phyloP scores from a whole-genome alignment of 1,140 invertebrate species.

The Bemisia tabaci region DNA sequence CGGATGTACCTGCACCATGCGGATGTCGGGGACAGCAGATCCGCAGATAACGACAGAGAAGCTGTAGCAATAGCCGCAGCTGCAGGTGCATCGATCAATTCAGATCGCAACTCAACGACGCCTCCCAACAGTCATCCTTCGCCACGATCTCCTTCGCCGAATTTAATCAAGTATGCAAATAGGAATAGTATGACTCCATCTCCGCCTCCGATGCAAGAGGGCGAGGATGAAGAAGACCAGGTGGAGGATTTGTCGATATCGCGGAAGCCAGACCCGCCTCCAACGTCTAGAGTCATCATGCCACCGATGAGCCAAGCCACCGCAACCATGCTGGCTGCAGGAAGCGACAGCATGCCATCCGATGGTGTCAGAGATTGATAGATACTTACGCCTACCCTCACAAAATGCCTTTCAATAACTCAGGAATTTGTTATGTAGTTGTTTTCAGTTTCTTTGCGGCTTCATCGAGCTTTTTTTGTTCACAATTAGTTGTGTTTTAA shows the following conservation, averaged over 20 bases:
- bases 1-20: constrained; percentile 3
- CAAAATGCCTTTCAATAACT: not conserved
- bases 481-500: too few relatives aligned
- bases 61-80: constrained; percentile 6
- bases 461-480: too few relatives aligned
- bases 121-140: constrained; percentile 21
- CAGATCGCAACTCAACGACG: constrained; percentile 16
- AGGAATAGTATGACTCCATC: constrained; percentile 16
- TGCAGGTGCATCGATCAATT: constrained; percentile 2
- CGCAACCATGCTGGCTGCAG: constrained; percentile 20
- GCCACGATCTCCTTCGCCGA: constrained; percentile 24
- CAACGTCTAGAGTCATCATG: constrained; percentile 26
- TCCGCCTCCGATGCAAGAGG: constrained; percentile 16
- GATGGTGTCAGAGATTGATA: not conserved
- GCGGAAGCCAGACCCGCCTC: constrained; percentile 25
- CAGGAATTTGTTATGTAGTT: too few relatives aligned
- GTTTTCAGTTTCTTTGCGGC: too few relatives aligned
- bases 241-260: constrained; percentile 37
- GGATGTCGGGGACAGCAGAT: constrained; percentile 5
- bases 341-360: constrained; percentile 13
- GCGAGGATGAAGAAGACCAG: constrained; percentile 28
- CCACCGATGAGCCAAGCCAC: constrained; percentile 25
- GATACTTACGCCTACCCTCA: too few relatives aligned
- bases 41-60: not conserved
- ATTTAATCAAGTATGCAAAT: constrained; percentile 23